These are phyloP conservation scores for Andrena cerasifolii DNA, from an alignment of 1,140 invertebrate genomes.

Conservation along the genomic window DNA sequence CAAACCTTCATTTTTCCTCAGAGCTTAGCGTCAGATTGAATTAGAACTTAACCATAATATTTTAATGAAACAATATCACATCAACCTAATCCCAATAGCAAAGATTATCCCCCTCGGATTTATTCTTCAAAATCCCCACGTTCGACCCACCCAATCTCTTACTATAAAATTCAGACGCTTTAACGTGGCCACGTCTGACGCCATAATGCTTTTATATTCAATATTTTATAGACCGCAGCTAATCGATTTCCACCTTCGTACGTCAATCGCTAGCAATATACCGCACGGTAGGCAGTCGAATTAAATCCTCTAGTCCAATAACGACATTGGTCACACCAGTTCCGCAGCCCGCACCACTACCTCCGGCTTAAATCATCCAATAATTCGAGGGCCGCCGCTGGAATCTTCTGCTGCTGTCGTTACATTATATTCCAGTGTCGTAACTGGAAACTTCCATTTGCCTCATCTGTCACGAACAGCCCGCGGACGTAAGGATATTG, in stretches of 20 bases:
- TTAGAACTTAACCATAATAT: no score
- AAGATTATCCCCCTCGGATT: no score
- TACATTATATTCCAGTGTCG: constrained; percentile 49
- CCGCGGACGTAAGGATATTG: neutral
- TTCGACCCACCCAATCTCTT: no score
- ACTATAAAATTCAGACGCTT: no score
- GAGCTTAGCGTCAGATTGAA: no score
- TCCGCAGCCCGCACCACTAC: constrained; percentile 50
- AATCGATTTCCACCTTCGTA: neutral
- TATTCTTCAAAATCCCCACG: no score
- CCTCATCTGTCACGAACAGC: neutral
- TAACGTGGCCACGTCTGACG: no score
- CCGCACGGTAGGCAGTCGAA: constrained; percentile 24
- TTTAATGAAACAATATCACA: no score
- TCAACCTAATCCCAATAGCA: no score
- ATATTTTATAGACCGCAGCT: no score
- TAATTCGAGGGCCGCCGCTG: constrained; percentile 50
- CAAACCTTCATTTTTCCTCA: no score
- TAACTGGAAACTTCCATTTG: constrained; percentile 50
- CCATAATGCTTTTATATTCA: no score
- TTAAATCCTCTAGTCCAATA: constrained; percentile 48
- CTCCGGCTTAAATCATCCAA: constrained; percentile 63
- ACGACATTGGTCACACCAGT: constrained; percentile 55
- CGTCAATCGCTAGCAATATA: constrained; percentile 28
- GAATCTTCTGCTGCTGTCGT: constrained; percentile 27